Evolutionary conservation across 2,797 vertebrate genomes (phyloP), one percentile per base, ranked within the genome.

Genomic region (Sebastes iracundus): DNA sequence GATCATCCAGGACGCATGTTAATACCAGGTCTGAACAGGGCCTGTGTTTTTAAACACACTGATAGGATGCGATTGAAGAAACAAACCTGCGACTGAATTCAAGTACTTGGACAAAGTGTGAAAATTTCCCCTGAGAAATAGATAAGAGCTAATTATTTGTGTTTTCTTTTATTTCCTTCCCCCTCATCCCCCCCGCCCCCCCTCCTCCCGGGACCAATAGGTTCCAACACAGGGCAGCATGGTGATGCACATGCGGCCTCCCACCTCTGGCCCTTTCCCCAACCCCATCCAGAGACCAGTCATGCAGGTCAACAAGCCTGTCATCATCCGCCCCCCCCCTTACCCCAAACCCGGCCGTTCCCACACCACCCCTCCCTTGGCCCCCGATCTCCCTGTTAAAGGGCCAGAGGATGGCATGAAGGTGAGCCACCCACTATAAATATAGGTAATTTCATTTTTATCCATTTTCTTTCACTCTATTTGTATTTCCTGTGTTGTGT

Each of bases 341-440:
- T 96, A 96, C 87, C 92, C 95, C 61, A 95, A 92, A 71, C 94
- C 94, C 0, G 91, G 92, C 70, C 94, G 87, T 27, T 30, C 93
- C 85, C 95, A 95, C 88, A 88, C 93, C 67, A 87, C 86, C 79
- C 94, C 94, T 86, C 94, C 95, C 87, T 94, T 92, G 53, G 94
- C 90, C 92, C 92, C 95, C 9, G 95, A 96, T 86, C 87, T 93
- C 92, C 75, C 83, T 32, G 75, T 92, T 33, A 96, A 96, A 91
- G 95, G 95, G 86, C 88, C 93, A 77, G 96, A 97, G 94, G 96
- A 96, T 91, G 96, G 95, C 93, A 94, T 96, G 96, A 97, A 97
- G 96, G 96, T 96, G 96, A 96, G 96, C 96, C 95, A 96, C 93
- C 95, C 94, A 90, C 95, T 96, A 91, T 96, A 95, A 96, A 93